A percentile compares a stretch with the other conserved stretches of the same genome.
Evolutionary conservation across 2,113 vertebrate genomes (phyloP).

Genomic region (Thymallus thymallus): DNA sequence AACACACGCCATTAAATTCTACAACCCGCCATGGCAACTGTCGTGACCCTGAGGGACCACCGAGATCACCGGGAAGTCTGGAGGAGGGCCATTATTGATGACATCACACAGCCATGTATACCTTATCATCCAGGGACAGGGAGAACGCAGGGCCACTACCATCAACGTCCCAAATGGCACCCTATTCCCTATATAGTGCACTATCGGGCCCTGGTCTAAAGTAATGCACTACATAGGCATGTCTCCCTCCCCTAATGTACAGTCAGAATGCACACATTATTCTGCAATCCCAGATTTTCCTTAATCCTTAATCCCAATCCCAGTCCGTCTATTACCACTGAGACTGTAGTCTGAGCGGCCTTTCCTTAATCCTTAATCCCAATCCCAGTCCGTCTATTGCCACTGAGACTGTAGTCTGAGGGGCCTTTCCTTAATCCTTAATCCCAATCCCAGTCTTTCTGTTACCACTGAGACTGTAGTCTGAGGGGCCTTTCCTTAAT

Average conservation of each 20-base stretch:
- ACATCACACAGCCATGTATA: not conserved
- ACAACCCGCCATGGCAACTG: slow-evolving; percentile 88
- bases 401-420: no score
- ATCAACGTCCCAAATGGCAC: no score
- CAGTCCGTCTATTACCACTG: not conserved
- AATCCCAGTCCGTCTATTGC: slow-evolving; percentile 1
- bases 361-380: not conserved
- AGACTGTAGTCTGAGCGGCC: not conserved
- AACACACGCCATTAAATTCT: slow-evolving; percentile 88
- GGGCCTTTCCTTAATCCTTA: no score
- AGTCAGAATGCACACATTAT: not conserved
- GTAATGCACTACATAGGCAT: not conserved
- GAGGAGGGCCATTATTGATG: not conserved
- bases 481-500: no score
- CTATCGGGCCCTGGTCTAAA: no score
- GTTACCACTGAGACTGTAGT: not conserved
- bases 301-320: not conserved
- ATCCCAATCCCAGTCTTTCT: slow-evolving; percentile 7
- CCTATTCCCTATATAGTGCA: no score
- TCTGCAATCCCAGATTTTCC: not conserved
- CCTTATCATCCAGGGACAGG: slow-evolving; percentile 9
- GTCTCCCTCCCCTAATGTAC: not conserved
- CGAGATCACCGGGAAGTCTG: no score
- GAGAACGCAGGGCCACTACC: slow-evolving; percentile 1
- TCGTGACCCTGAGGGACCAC: slow-evolving; percentile 75